Conservation (phyloP, 64 coral and sea anemone genomes). For the Stichodactyla helianthus region DNA sequence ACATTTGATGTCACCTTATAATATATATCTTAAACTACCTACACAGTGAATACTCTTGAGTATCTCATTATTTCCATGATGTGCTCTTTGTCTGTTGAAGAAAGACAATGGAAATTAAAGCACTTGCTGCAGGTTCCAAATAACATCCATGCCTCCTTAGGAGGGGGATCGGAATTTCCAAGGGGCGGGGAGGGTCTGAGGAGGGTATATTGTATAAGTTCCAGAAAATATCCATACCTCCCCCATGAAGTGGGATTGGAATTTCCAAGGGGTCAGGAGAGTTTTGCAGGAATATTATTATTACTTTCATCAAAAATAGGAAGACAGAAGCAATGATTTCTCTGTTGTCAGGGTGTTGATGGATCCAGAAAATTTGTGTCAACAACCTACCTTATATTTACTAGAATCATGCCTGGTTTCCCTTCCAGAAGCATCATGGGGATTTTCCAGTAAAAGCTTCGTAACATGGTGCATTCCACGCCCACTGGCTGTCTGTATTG, state of each 20-base stretch:
- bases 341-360: too few species aligned
- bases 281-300: too few species aligned
- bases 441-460: constrained; percentile 21
- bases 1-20: not conserved
- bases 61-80: not conserved
- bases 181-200: too few species aligned
- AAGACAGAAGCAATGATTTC: too few species aligned
- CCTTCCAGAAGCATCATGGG: not conserved
- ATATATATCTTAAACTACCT: not conserved
- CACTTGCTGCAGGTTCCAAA: not conserved
- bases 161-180: too few species aligned
- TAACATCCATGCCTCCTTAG: not conserved
- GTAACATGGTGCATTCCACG: constrained; percentile 49
- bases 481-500: constrained; percentile 75
- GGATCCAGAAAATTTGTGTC: not conserved
- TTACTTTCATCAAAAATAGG: too few species aligned
- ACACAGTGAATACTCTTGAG: not conserved
- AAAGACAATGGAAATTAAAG: not conserved
- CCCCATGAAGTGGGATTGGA: too few species aligned
- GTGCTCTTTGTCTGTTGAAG: constrained; percentile 1
- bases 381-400: not conserved
- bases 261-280: too few species aligned
- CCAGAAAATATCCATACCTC: too few species aligned
- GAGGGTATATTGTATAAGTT: too few species aligned
- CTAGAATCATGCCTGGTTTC: not conserved